These are phyloP conservation scores for Eristalis arbustorum DNA, from an alignment of 2,888 invertebrate species.

Conservation along the genomic window DNA sequence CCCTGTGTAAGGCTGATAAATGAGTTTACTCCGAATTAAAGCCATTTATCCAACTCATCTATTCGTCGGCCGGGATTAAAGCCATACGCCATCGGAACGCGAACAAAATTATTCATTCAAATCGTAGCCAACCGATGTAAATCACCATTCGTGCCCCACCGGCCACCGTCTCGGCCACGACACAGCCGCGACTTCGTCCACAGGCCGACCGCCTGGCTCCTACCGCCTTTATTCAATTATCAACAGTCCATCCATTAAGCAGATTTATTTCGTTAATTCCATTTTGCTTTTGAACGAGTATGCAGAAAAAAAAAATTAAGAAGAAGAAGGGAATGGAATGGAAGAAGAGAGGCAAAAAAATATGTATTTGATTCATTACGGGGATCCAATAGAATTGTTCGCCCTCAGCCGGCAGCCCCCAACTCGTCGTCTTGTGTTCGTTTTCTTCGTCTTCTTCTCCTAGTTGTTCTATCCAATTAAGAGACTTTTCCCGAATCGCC, in stretches of 20 bases:
- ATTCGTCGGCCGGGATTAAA: constrained; percentile 31
- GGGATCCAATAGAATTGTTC: constrained; percentile 37
- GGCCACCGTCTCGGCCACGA: background rate
- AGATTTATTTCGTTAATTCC: constrained; percentile 67
- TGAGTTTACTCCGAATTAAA: constrained; percentile 40
- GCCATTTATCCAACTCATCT: constrained; percentile 35
- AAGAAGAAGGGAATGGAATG: background rate
- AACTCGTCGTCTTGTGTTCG: background rate
- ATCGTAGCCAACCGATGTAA: constrained; percentile 50
- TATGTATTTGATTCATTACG: constrained; percentile 62
- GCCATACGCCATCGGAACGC: constrained; percentile 34
- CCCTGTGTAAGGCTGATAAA: constrained; percentile 35
- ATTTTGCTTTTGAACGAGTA: constrained; percentile 53
- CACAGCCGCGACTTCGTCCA: no score
- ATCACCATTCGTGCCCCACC: constrained; percentile 5
- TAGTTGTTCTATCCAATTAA: constrained; percentile 68
- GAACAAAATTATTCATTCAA: constrained; percentile 54
- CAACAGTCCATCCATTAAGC: constrained; percentile 65
- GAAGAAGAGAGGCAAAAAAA: background rate
- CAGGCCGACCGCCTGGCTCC: background rate
- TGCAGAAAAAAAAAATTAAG: constrained; percentile 24
- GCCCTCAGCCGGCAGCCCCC: background rate
- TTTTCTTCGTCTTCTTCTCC: background rate
- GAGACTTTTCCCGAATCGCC: constrained; percentile 66
- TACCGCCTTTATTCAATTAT: constrained; percentile 61